Conservation (phyloP, 1,140 invertebrate species). For the Drosophila ercepeae region DNA sequence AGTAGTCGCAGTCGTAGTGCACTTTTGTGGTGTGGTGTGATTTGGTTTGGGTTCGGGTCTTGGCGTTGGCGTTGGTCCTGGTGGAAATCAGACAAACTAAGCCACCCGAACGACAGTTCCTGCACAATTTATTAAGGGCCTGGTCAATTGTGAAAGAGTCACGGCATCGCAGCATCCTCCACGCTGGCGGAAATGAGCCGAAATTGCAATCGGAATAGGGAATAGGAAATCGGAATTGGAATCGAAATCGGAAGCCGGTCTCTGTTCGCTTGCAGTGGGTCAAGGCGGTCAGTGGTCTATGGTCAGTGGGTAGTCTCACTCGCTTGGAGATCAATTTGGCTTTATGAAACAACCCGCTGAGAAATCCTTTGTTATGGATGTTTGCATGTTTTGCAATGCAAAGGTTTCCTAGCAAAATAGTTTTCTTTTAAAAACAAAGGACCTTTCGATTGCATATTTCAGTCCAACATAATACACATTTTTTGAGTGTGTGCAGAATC, state of each 20-base stretch:
- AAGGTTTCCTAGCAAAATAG: background rate
- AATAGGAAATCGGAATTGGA: constrained; percentile 10
- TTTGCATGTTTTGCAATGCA: constrained; percentile 36
- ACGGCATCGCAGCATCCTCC: constrained; percentile 41
- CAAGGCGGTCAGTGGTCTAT: constrained; percentile 27
- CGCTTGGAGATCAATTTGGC: constrained; percentile 11
- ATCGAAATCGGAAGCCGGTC: constrained; percentile 12
- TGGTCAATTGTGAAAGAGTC: constrained; percentile 53
- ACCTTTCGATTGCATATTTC: background rate
- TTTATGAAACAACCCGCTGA: constrained; percentile 35
- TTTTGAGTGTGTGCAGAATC: background rate
- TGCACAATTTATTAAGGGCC: constrained; percentile 64
- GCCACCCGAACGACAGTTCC: constrained; percentile 15
- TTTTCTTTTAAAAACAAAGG: background rate
- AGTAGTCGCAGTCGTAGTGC: constrained; percentile 2
- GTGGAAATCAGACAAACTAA: constrained; percentile 71
- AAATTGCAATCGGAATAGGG: constrained; percentile 64
- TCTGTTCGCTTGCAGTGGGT: constrained; percentile 33
- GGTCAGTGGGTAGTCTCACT: background rate
- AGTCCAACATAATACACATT: background rate
- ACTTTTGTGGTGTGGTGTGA: constrained; percentile 26
- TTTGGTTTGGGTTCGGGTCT: constrained; percentile 10
- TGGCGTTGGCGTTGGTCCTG: constrained; percentile 31
- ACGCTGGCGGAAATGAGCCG: constrained; percentile 64
- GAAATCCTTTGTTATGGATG: constrained; percentile 37